These are phyloP conservation scores for Acridotheres tristis DNA, from an alignment of 2,797 vertebrate species.

Conservation along the genomic window DNA sequence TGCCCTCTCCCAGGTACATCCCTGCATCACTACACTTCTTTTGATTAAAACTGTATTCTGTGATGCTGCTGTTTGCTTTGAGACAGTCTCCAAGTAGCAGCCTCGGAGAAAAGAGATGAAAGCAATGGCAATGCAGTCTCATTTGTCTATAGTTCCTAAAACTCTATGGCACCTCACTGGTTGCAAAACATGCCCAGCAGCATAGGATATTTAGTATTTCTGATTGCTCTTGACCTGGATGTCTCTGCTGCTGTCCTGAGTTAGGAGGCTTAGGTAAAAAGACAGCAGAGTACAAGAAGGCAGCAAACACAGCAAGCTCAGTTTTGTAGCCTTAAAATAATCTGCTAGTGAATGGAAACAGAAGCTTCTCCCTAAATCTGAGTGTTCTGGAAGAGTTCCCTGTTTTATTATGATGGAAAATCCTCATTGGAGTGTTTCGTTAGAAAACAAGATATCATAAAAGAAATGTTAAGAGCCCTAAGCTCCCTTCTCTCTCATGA, in stretches of 20 bases:
- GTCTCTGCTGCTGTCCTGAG: slow-evolving; percentile 29
- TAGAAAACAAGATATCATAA: slow-evolving; percentile 55
- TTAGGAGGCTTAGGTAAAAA: slow-evolving; percentile 31
- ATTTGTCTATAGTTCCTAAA: neutral
- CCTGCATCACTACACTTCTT: neutral
- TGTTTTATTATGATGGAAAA: slow-evolving; percentile 40
- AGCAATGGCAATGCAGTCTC: neutral
- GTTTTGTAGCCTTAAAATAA: slow-evolving; percentile 28
- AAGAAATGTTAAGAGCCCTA: slow-evolving; percentile 44
- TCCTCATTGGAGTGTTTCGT: slow-evolving; percentile 8
- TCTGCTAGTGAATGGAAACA: slow-evolving; percentile 8
- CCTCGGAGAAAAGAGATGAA: neutral
- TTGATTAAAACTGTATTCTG: neutral
- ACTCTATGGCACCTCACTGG: neutral
- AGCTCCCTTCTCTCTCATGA: slow-evolving; percentile 45
- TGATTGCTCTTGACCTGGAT: slow-evolving; percentile 38
- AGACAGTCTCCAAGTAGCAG: neutral
- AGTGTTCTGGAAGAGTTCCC: slow-evolving; percentile 20
- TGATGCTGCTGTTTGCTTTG: neutral
- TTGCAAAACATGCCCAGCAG: slow-evolving; percentile 38
- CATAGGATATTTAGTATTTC: slow-evolving; percentile 38
- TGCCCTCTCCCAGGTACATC: neutral
- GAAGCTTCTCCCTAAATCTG: slow-evolving; percentile 31
- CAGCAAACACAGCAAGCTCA: neutral
- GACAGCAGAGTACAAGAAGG: neutral